Percentiles rank a stretch among this genome's conserved stretches.
These are phyloP conservation scores for Stercorarius parasiticus DNA, from an alignment of 2,113 vertebrate species.

Conservation along the genomic window DNA sequence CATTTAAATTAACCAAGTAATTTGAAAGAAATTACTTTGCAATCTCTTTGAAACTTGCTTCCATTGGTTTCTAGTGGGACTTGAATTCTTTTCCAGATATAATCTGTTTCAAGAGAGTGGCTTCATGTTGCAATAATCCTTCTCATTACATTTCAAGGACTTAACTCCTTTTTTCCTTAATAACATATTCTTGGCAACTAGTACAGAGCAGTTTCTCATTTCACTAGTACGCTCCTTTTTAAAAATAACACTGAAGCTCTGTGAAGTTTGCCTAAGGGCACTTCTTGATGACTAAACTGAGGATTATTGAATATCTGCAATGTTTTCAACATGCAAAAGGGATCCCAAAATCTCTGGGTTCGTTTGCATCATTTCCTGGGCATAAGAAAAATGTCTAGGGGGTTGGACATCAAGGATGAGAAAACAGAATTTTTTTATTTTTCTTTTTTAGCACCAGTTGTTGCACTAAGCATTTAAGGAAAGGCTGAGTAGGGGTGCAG, in stretches of 20 bases:
- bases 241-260: neutral
- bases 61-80: neutral
- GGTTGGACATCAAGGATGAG: neutral
- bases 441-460: neutral
- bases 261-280: neutral
- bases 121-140: neutral
- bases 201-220: neutral
- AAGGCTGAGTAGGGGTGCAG: neutral
- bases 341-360: neutral
- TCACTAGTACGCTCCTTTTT: neutral
- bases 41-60: constrained; percentile 28
- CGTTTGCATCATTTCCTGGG: neutral
- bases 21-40: constrained; percentile 18
- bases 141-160: constrained; percentile 7
- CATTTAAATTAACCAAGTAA: constrained; percentile 16
- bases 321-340: neutral
- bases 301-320: neutral
- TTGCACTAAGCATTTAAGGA: neutral
- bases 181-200: neutral
- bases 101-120: constrained; percentile 9
- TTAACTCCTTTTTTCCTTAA: neutral
- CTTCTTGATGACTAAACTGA: neutral
- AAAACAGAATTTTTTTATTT: neutral
- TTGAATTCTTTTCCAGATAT: neutral
- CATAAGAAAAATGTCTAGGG: neutral